Evolutionary conservation across 2,888 invertebrate species (phyloP), one percentile per base, ranked within the genome.

Genomic region (Periphyllus acericola): DNA sequence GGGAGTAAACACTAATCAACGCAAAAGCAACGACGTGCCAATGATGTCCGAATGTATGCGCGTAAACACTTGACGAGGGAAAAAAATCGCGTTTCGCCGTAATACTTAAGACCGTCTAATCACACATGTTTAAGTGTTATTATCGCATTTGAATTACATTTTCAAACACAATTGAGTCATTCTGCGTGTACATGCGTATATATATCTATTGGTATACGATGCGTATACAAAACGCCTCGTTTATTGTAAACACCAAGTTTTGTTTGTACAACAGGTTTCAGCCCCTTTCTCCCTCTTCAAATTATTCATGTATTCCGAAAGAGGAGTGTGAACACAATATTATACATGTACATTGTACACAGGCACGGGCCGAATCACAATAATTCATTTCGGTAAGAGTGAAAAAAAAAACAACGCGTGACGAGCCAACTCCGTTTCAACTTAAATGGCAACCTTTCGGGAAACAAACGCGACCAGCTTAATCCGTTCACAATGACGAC

Each of bases 201-300:
- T 68, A 81, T 0, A n/a, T 8, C 36, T n/a, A 36, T 36, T 36
- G 36, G 36, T 52, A 55, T 29, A 36, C 55, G 74, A n/a, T n/a
- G 32, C 40, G 75, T 52, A 55, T 52, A 36, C 55, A 74, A 74
- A 75, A 75, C 83, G 75, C 75, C 83, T 75, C 60, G 40, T 75
- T 66, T 60, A 75, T 83, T 83, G 83, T 75, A 29, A 83, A 83
- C 75, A 40, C 75, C 75, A n/a, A 83, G 74, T 75, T 75, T 75
- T 75, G 75, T 83, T 83, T 83, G 36, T 60, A 83, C 83, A 83
- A 83, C 83, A 83, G 83, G 83, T 83, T 75, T 75, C 72, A 83
- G 40, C 60, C 75, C 60, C 40, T 83, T 83, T 83, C 75, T 21
- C 83, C 83, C 83, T n/a, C n/a, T 60, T 29, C 83, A 29, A 75